Evolutionary conservation across 2,113 vertebrate species (phyloP).

Genomic region (Gila orcuttii): DNA sequence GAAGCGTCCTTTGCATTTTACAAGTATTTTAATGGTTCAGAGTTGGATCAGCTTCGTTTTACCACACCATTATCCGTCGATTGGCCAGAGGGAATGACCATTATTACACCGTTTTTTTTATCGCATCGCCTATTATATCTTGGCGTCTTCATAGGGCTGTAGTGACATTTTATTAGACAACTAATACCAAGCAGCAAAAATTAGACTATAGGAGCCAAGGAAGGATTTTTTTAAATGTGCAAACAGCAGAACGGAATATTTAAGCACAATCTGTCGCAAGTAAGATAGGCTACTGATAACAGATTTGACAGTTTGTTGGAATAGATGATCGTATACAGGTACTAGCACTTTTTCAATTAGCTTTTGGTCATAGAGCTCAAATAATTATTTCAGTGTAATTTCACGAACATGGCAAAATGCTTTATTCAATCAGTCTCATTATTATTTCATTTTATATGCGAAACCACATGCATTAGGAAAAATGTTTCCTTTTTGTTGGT

Average conservation of each 20-base stretch:
- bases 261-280: neutral
- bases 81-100: neutral
- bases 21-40: conserved; percentile 39
- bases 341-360: neutral
- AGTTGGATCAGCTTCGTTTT: conserved; percentile 25
- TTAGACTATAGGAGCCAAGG: neutral
- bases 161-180: conserved; percentile 13
- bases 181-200: neutral
- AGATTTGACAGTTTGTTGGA: neutral
- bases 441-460: neutral
- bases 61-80: neutral
- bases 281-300: neutral
- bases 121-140: neutral
- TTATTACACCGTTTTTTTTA: neutral
- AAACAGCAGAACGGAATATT: neutral
- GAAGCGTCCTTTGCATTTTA: conserved; percentile 40
- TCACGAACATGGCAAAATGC: neutral
- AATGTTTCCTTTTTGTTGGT: neutral
- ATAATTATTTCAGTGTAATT: neutral
- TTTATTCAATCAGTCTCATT: neutral
- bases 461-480: neutral
- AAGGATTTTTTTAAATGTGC: neutral
- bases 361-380: neutral
- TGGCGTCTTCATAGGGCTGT: neutral
- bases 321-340: too few species aligned